Conservation (phyloP, 2,113 vertebrate genomes). For the Narcine bancroftii region DNA sequence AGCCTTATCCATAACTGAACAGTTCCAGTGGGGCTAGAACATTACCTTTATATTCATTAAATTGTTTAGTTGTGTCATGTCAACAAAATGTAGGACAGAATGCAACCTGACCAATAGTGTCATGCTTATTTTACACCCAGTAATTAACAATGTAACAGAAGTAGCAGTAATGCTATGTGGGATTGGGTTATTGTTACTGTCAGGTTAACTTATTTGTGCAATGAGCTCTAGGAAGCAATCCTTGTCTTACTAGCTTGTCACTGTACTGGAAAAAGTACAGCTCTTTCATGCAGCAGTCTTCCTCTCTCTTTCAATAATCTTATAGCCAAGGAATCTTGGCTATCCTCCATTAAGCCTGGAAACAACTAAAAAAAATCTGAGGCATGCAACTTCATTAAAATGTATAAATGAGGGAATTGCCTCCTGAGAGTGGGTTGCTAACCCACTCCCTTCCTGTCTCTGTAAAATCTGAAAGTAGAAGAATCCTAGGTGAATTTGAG, state of each 20-base stretch:
- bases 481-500: background rate
- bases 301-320: background rate
- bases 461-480: background rate
- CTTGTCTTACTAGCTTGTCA: background rate
- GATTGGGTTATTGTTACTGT: too few relatives aligned
- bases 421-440: background rate
- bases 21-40: too few relatives aligned
- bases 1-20: too few relatives aligned
- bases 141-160: too few relatives aligned
- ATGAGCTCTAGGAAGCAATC: background rate
- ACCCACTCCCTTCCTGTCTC: background rate
- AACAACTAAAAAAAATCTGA: background rate
- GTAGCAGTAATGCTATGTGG: too few relatives aligned
- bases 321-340: background rate
- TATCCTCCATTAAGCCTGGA: background rate
- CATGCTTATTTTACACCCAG: too few relatives aligned
- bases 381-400: background rate
- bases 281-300: background rate
- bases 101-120: too few relatives aligned
- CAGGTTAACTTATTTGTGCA: background rate
- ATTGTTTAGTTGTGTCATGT: too few relatives aligned
- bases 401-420: background rate
- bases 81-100: too few relatives aligned
- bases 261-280: background rate
- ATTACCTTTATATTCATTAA: too few relatives aligned